Base-by-base conservation (phyloP, 2,797 vertebrate species). In the Acanthurus tractus region DNA sequence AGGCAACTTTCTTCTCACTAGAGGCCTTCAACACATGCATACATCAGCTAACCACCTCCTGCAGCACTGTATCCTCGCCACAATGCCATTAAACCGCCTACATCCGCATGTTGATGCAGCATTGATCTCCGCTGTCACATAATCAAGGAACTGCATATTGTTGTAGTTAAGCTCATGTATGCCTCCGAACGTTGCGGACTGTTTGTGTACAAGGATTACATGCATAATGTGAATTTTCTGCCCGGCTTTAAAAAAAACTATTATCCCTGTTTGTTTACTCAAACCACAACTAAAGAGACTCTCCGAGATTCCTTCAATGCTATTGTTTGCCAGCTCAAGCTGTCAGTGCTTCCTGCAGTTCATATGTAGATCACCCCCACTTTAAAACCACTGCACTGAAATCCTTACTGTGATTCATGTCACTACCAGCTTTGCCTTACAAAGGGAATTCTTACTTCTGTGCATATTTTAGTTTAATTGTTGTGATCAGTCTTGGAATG, bases 211-310 rank as follows among this genome's bases (percentile, higher is more conserved):
- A 49, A 53, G 78, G 84, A 89, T 89, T 88, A 81, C 67, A 73
- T 20, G 53, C 68, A 71, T 74, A 72, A 81, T 88, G 77, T 80
- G 80, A 84, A 69, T 82, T 70, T 76, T 64, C 63, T 62, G 8
- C 72, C 20, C 3, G 15, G 62, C 81, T 79, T 78, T 66, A 52
- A 79, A 79, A 76, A 18, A 45, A 82, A 82, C 69, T 70, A 71
- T 91, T 65, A 82, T 90, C 66, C 69, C 29, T 12, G 64, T 90
- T 89, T 90, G 76, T 85, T 88, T 87, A 78, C 70, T 81, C 70
- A 68, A 82, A 82, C 70, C 71, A 40, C 75, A 62, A 69, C 65
- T 65, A 62, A 76, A 70, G 72, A 89, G 64, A 84, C 55, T 62
- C 72, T 69, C 62, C 71, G 67, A 81, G 84, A 81, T 85, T 80